Evolutionary conservation across 2,113 vertebrate species (phyloP), one percentile per base, ranked within the genome.

Genomic region (Opisthocomus hoazin): DNA sequence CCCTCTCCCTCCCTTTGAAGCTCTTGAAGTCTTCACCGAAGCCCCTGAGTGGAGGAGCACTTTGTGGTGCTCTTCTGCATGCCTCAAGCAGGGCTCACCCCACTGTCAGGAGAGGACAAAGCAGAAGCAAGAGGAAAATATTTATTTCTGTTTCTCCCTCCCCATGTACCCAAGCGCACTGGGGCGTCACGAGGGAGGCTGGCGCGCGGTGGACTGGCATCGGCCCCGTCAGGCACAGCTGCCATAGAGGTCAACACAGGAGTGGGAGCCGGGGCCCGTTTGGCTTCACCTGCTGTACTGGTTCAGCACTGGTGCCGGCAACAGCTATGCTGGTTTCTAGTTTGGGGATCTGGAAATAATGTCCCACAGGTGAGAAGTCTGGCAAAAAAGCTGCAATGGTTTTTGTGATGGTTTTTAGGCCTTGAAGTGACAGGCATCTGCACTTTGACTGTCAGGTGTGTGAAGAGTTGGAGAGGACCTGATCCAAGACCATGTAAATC

Each of bases 11-110:
- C 8, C 12, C 43, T 2, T 4, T 3, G 12, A 84, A 74, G 10
- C 5, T 77, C 37, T 51, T 10, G 8, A 69, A 78, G 32, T 37
- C 32, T n/a, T 60, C 12, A 9, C 16, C 68, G 77, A 84, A 63
- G 39, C 5, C 18, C 8, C 14, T 32, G 34, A 48, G 57, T 39
- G 41, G 36, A 39, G 18, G 5, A 75, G 4, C 4, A 83, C 12
- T n/a, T n/a, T n/a, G n/a, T n/a, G n/a, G n/a, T n/a, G n/a, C 6
- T 81, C 9, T 8, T 6, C 7, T 0, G 0, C 16, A 3, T 79
- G 7, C 29, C 34, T 64, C 1, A 0, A 15, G 7, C 15, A 37
- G 15, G 20, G 23, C 50, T 77, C 11, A 16, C 12, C 4, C 9
- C 18, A 12, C 20, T 11, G 3, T 27, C 39, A 69, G 50, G 26